Conservation (phyloP, 2,888 invertebrate species). For the Papilio demoleus region DNA sequence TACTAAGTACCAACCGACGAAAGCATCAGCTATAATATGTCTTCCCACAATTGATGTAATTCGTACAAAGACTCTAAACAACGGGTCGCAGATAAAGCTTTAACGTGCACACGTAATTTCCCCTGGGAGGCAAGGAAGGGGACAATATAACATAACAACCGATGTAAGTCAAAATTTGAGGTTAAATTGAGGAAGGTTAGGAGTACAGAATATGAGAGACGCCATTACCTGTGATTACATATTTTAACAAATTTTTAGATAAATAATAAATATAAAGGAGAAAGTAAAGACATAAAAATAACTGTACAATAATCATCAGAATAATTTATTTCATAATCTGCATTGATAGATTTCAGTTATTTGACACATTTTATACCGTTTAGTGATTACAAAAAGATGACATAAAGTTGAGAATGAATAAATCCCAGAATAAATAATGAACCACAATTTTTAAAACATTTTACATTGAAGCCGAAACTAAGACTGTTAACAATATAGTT, state of each 20-base stretch:
- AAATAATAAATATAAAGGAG: no score
- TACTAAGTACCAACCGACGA: background rate
- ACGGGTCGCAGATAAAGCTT: slow-evolving; percentile 26
- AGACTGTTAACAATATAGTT: background rate
- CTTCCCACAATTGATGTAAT: slow-evolving; percentile 3
- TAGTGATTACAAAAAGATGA: no score
- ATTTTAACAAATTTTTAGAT: no score
- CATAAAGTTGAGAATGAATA: no score
- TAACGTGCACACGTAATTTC: slow-evolving; percentile 29
- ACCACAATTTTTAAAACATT: no score
- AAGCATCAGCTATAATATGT: background rate
- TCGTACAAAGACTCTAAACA: slow-evolving; percentile 21
- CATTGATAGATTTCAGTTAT: no score
- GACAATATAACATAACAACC: slow-evolving; percentile 15
- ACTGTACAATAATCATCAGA: no score
- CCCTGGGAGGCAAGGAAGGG: slow-evolving; percentile 4
- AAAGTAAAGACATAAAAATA: no score
- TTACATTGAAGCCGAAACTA: background rate
- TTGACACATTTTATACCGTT: no score
- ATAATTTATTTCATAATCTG: no score
- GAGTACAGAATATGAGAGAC: background rate
- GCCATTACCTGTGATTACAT: no score
- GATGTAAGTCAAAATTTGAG: slow-evolving; percentile 27
- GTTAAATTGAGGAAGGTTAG: slow-evolving; percentile 21
- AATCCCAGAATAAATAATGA: no score